Percentiles rank a stretch among this genome's conserved stretches.
These are phyloP conservation scores for Toxotes chatareus DNA, from an alignment of 2,113 vertebrate genomes.

Conservation along the genomic window DNA sequence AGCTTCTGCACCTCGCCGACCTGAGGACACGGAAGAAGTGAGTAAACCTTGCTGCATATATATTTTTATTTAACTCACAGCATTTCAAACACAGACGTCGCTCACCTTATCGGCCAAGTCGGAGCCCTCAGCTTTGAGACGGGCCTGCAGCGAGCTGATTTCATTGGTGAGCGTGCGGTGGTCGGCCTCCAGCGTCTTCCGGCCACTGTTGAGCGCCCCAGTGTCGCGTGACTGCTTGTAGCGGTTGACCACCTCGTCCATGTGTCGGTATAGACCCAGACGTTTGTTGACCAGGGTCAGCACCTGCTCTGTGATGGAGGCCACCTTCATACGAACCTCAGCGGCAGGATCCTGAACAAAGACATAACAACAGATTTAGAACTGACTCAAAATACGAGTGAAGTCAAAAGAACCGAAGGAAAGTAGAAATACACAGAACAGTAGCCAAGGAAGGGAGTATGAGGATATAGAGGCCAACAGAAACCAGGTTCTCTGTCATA, in stretches of 20 bases:
- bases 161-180: constrained; percentile 92
- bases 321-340: constrained; percentile 98
- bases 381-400: not conserved
- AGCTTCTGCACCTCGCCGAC: constrained; percentile 96
- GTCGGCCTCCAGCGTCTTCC: constrained; percentile 93
- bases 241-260: constrained; percentile 95
- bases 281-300: constrained; percentile 97
- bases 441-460: not conserved
- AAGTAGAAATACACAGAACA: not conserved
- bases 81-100: not conserved
- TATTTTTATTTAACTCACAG: not conserved
- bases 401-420: not conserved
- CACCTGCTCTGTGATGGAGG: constrained; percentile 98
- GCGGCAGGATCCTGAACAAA: constrained; percentile 92
- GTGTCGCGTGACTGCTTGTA: constrained; percentile 96
- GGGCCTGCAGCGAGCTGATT: constrained; percentile 91
- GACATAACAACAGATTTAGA: not conserved
- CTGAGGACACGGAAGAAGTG: constrained; percentile 48
- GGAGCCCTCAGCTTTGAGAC: constrained; percentile 95
- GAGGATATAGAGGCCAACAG: not conserved
- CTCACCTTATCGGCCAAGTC: constrained; percentile 95
- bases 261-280: constrained; percentile 95
- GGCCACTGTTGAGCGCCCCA: constrained; percentile 91
- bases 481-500: constrained; percentile 65
- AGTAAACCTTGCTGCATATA: not conserved